phyloP scores from a whole-genome alignment of 2,888 invertebrate species.

The Platycnemis pennipes region DNA sequence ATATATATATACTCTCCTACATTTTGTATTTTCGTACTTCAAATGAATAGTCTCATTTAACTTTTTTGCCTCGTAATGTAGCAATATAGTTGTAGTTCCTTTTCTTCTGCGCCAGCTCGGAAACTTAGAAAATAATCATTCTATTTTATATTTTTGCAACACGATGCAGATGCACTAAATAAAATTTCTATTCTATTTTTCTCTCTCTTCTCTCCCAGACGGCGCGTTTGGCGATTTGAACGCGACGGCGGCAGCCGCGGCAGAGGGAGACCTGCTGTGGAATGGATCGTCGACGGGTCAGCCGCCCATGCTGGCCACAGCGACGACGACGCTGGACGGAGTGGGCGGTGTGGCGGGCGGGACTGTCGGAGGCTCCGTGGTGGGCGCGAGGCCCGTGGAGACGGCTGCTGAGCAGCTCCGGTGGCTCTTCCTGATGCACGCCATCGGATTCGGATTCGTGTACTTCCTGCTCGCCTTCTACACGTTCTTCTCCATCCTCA shows the following conservation, averaged over 20 bases:
- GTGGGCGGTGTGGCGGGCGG: neutral
- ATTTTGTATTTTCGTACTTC: too few relatives aligned
- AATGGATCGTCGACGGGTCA: neutral
- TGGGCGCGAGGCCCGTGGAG: slow-evolving; percentile 69
- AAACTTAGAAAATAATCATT: too few relatives aligned
- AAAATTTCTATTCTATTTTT: too few relatives aligned
- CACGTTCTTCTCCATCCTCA: slow-evolving; percentile 81
- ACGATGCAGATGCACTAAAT: too few relatives aligned
- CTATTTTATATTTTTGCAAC: too few relatives aligned
- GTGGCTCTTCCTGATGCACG: slow-evolving; percentile 81
- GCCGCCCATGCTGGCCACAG: slow-evolving; percentile 7
- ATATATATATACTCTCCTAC: too few relatives aligned
- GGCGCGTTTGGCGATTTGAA: neutral
- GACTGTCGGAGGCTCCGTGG: neutral
- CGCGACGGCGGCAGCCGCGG: neutral
- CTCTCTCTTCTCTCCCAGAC: neutral
- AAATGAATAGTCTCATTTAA: too few relatives aligned
- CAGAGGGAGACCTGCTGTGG: neutral
- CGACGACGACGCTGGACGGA: neutral
- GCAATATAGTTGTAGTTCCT: neutral
- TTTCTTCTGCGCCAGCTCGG: neutral
- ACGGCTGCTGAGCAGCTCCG: slow-evolving; percentile 79
- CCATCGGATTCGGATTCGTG: slow-evolving; percentile 81
- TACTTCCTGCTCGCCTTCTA: slow-evolving; percentile 82
- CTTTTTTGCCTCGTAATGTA: too few relatives aligned